phyloP scores from a whole-genome alignment of 2,797 vertebrate genomes.

The Euthynnus affinis region DNA sequence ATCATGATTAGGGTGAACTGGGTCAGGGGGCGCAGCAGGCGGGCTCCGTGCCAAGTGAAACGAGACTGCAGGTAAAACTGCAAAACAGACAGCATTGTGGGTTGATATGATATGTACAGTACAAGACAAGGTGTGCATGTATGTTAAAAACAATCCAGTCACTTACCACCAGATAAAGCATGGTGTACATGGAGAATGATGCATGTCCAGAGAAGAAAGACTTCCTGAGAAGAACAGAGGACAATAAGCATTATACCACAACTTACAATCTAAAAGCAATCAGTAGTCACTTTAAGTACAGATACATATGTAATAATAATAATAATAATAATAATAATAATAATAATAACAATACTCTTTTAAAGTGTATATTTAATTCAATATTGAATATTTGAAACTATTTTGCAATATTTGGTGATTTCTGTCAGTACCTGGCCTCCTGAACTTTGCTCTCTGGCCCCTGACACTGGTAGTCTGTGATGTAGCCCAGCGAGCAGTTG shows the following conservation, averaged over 20 bases:
- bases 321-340: too few relatives aligned
- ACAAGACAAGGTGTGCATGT: not conserved
- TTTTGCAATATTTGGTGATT: not conserved
- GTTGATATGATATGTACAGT: too few relatives aligned
- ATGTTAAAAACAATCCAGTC: not conserved
- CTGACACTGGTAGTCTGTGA: constrained; percentile 93
- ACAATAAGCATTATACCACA: constrained; percentile 15
- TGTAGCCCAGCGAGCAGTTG: constrained; percentile 95
- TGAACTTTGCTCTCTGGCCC: constrained; percentile 90
- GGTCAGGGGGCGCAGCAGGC: constrained; percentile 94
- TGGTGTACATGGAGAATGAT: constrained; percentile 98
- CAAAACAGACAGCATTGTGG: not conserved
- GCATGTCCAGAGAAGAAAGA: constrained; percentile 98
- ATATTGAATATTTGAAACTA: not conserved
- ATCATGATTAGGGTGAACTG: constrained; percentile 99
- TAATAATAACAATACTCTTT: not conserved
- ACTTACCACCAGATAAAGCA: constrained; percentile 99
- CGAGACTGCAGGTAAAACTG: constrained; percentile 99
- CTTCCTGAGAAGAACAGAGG: constrained; percentile 88
- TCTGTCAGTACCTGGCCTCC: constrained; percentile 91
- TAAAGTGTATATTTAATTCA: not conserved
- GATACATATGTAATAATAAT: not conserved
- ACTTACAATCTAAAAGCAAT: not conserved
- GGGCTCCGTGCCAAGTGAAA: constrained; percentile 97
- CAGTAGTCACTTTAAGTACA: not conserved